Percentiles rank a stretch among this genome's conserved stretches.
Conservation (phyloP, 2,797 vertebrate genomes). For the Tachyglossus aculeatus region DNA sequence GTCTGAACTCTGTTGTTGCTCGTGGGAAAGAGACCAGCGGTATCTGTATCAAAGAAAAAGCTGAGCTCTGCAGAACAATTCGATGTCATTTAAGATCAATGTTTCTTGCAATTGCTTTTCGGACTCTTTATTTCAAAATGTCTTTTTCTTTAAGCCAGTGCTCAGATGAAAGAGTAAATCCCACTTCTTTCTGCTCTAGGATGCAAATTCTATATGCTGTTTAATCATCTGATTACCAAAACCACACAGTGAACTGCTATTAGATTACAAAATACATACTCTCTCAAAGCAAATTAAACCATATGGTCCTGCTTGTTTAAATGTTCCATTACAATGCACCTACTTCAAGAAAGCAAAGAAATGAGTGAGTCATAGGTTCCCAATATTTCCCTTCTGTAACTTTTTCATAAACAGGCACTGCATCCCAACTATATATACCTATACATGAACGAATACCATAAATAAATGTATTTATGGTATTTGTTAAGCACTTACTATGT, state of each 20-base stretch:
- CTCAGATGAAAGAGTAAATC: neutral
- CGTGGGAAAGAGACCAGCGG: slow-evolving; percentile 59
- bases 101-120: slow-evolving; percentile 40
- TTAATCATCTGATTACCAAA: slow-evolving; percentile 1
- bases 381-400: neutral
- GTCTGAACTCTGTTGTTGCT: slow-evolving; percentile 61
- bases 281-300: slow-evolving; percentile 32
- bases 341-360: slow-evolving; percentile 9
- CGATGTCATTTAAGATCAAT: slow-evolving; percentile 47
- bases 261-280: slow-evolving; percentile 34
- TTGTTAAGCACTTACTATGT: neutral
- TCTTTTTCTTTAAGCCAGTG: neutral
- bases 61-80: slow-evolving; percentile 3
- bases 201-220: neutral
- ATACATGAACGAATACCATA: too few species aligned
- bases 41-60: slow-evolving; percentile 61
- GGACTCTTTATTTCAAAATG: neutral
- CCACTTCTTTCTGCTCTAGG: neutral
- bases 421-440: too few species aligned
- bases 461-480: too few species aligned
- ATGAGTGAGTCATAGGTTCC: slow-evolving; percentile 19
- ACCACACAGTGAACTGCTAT: slow-evolving; percentile 21
- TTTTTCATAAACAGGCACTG: slow-evolving; percentile 4
- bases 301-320: slow-evolving; percentile 13
- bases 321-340: slow-evolving; percentile 32